Base-by-base conservation (phyloP, 2,113 vertebrate genomes). In the Neolamprologus caudopunctatus region DNA sequence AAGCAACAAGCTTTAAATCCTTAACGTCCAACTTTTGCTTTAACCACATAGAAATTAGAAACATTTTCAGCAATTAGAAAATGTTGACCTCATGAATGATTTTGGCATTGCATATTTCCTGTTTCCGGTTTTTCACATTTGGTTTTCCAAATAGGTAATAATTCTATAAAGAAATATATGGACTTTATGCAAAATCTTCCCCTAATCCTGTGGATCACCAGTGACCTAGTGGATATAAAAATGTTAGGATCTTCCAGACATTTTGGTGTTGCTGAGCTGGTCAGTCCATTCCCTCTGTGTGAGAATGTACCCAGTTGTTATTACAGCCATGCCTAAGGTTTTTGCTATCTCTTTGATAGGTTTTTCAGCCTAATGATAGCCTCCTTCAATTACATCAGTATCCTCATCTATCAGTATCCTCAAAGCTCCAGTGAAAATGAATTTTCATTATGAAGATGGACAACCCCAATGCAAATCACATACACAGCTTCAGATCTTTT, bases 91-190 rank as follows among this genome's bases (percentile, higher is more conserved):
- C 35, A 21, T 14, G n/a, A 40, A 68, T 9, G 63, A 68, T 21
- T 40, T 40, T 14, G 19, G 2, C 33, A n/a, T n/a, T n/a, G n/a
- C n/a, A 68, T 2, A 40, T 68, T 40, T 68, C 7, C 63, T 14
- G 5, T 21, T 68, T 57, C 54, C 0, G 3, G 1, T 21, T 40
- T 68, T 37, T 68, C 35, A 68, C 2, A 21, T 68, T 68, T 40
- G 35, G 63, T 14, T 1, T 68, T 68, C 19, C 35, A 68, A 40
- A 9, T 21, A 40, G 11, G 0, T 8, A 68, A 1, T 0, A 40
- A 1, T 21, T 68, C 19, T 21, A 5, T 37, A 37, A 68, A 5
- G 19, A 40, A 8, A 68, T 33, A 37, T 66, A n/a, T 21, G 19
- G 1, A 40, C 7, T 37, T 37, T 37, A 21, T 37, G 63, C 63